Percentiles rank a stretch among this genome's conserved stretches.
Evolutionary conservation across 2,888 invertebrate species (phyloP).

Genomic region (Ichneumon xanthorius): DNA sequence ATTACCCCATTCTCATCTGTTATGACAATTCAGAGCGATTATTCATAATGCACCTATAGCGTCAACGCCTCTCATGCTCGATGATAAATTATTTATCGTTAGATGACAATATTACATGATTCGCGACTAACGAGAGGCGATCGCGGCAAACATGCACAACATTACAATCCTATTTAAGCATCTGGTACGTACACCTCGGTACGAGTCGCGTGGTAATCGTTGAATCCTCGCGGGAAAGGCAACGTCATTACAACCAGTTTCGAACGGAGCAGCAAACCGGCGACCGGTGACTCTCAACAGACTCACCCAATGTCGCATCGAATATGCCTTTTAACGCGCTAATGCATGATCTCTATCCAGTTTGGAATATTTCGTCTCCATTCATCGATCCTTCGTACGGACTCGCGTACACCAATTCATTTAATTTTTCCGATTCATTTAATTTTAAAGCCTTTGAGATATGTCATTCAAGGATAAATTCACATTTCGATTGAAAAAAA

Average conservation of each 20-base stretch:
- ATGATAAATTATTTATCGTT: slow-evolving; percentile 56
- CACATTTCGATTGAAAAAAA: no score
- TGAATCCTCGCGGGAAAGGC: slow-evolving; percentile 34
- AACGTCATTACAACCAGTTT: slow-evolving; percentile 61
- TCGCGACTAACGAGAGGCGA: slow-evolving; percentile 11
- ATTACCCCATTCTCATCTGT: background rate
- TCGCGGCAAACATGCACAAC: background rate
- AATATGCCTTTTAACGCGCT: background rate
- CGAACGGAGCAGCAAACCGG: slow-evolving; percentile 1
- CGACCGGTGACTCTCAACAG: background rate
- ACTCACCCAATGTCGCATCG: slow-evolving; percentile 6
- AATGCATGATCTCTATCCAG: background rate
- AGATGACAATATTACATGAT: slow-evolving; percentile 54
- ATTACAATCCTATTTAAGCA: slow-evolving; percentile 50
- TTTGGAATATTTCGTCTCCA: no score
- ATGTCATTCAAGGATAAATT: no score
- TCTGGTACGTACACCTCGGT: background rate
- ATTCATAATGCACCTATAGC: slow-evolving; percentile 30
- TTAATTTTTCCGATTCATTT: no score
- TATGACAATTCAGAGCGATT: slow-evolving; percentile 36
- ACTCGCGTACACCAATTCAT: no score
- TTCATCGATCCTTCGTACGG: no score
- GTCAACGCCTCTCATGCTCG: slow-evolving; percentile 14
- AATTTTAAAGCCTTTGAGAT: no score
- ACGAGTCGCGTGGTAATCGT: slow-evolving; percentile 28